Evolutionary conservation across 2,888 invertebrate species (phyloP).

Genomic region (Drosophila robusta): DNA sequence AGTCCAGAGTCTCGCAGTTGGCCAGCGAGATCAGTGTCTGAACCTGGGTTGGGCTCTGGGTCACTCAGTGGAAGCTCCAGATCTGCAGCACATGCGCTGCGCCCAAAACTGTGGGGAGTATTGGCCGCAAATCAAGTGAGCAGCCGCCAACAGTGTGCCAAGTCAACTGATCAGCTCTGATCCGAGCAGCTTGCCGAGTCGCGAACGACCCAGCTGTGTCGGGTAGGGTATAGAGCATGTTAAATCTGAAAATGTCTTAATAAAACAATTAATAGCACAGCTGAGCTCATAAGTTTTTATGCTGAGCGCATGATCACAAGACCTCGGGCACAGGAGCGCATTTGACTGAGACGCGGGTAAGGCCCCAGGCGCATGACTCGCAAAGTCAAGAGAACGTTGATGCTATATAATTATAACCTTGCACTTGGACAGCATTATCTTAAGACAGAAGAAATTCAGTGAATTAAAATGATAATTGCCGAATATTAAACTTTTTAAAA

Average conservation of each 20-base stretch:
- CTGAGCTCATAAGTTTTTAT: constrained; percentile 74
- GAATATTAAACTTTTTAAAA: too few relatives aligned
- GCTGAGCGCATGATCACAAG: constrained; percentile 61
- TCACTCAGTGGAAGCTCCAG: constrained; percentile 39
- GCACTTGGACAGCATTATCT: too few relatives aligned
- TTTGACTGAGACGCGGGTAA: constrained; percentile 8
- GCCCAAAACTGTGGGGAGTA: not conserved
- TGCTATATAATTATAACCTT: too few relatives aligned
- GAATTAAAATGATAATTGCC: too few relatives aligned
- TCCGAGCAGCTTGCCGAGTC: not conserved
- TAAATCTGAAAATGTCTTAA: constrained; percentile 80
- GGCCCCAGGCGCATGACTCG: not conserved
- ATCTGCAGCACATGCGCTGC: constrained; percentile 39
- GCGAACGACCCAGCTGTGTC: not conserved
- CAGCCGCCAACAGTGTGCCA: not conserved
- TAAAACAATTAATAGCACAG: constrained; percentile 80
- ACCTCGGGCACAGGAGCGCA: constrained; percentile 59
- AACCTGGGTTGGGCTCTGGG: constrained; percentile 47
- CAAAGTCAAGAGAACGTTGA: too few relatives aligned
- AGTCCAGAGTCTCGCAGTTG: constrained; percentile 23
- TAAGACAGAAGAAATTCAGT: too few relatives aligned
- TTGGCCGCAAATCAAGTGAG: not conserved
- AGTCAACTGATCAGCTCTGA: not conserved
- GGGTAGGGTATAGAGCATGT: constrained; percentile 69
- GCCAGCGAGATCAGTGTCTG: constrained; percentile 49